phyloP scores from a whole-genome alignment of 2,797 vertebrate species.

The Xyrichtys novacula region DNA sequence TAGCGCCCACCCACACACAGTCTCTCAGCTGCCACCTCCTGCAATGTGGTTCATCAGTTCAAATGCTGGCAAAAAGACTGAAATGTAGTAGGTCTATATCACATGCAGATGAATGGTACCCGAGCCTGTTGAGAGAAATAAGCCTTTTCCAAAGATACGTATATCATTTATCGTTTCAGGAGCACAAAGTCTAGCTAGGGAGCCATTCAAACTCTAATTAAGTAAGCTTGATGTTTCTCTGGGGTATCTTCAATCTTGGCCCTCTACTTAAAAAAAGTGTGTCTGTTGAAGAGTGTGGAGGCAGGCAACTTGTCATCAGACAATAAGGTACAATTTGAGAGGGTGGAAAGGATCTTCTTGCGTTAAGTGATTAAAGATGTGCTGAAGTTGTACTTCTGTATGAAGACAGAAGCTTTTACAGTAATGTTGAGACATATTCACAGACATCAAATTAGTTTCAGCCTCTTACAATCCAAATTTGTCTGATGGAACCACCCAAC shows the following conservation, averaged over 20 bases:
- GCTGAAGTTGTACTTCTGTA: not conserved
- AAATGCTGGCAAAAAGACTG: constrained; percentile 27
- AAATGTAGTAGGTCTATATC: constrained; percentile 27
- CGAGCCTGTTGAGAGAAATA: not conserved
- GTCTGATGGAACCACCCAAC: no score
- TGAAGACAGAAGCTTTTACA: not conserved
- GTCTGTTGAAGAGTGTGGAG: not conserved
- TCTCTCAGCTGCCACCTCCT: constrained; percentile 45
- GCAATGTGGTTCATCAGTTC: constrained; percentile 38
- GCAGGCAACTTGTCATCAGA: not conserved
- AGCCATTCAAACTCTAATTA: not conserved
- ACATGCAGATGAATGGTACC: constrained; percentile 18
- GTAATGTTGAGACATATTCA: not conserved
- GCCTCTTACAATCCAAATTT: not conserved
- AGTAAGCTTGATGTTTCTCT: constrained; percentile 15
- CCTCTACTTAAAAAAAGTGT: not conserved
- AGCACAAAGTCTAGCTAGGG: constrained; percentile 4
- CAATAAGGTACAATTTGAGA: not conserved
- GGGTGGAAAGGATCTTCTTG: not conserved
- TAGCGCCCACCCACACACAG: constrained; percentile 47
- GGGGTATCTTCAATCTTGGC: not conserved
- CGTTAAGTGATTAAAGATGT: not conserved
- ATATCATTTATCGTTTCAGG: constrained; percentile 9
- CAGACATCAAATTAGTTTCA: not conserved
- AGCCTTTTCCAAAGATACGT: not conserved